Percentiles rank a stretch among this genome's conserved stretches.
Conservation (phyloP, 2,113 vertebrate species). For the Mobula birostris region DNA sequence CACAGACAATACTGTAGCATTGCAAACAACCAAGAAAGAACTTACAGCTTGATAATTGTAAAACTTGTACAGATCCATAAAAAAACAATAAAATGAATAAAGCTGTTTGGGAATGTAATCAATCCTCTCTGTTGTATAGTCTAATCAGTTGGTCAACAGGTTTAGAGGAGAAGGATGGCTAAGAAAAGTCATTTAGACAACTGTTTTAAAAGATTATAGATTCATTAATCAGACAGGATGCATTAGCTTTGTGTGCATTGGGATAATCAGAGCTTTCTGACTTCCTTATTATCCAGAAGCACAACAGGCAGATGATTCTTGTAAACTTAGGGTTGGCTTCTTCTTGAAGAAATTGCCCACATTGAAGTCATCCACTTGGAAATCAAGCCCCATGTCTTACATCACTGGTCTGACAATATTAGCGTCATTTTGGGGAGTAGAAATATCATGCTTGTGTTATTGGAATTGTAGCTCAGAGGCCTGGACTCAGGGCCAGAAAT, state of each 20-base stretch:
- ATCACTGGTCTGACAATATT: not conserved
- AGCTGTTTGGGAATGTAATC: not conserved
- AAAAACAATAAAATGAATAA: not conserved
- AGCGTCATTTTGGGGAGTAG: too few species aligned
- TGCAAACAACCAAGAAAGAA: too few species aligned
- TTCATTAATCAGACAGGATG: constrained; percentile 9
- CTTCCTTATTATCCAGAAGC: not conserved
- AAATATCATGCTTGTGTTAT: too few species aligned
- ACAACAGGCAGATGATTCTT: not conserved
- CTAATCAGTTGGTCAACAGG: not conserved
- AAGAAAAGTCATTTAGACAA: not conserved
- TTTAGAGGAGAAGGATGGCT: not conserved
- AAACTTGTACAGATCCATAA: not conserved
- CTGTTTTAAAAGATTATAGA: not conserved
- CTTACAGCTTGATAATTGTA: too few species aligned
- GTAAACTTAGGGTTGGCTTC: not conserved
- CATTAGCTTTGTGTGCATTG: not conserved
- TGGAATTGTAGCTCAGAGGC: too few species aligned
- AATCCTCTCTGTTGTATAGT: not conserved
- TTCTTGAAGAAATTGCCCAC: not conserved
- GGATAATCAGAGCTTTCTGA: not conserved
- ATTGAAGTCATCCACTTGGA: not conserved
- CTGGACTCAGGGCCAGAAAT: too few species aligned
- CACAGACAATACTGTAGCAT: too few species aligned
- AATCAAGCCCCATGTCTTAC: not conserved